phyloP scores from a whole-genome alignment of 2,113 vertebrate species.

The Sciurus niger region DNA sequence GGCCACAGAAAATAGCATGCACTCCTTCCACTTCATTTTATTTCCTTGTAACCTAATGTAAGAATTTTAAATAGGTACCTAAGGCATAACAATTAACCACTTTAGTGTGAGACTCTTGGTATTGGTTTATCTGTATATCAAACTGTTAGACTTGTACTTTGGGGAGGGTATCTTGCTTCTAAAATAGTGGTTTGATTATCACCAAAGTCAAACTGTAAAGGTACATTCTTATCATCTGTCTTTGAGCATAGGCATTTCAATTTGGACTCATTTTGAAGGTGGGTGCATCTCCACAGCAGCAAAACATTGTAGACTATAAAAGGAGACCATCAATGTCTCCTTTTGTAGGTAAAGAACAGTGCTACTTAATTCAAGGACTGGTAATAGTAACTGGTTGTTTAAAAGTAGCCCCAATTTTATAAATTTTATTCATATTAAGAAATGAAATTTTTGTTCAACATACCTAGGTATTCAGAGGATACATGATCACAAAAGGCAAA shows the following conservation, averaged over 20 bases:
- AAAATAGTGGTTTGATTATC: neutral
- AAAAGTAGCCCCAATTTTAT: neutral
- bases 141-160: neutral
- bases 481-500: neutral
- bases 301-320: neutral
- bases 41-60: neutral
- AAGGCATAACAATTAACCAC: neutral
- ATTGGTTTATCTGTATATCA: neutral
- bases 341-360: neutral
- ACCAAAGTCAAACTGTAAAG: neutral
- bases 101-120: neutral
- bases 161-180: neutral
- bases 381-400: neutral
- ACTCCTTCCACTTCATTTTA: neutral
- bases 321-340: neutral
- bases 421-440: conserved; percentile 28
- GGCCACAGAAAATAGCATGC: neutral
- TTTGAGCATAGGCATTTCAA: neutral
- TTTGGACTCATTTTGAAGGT: neutral
- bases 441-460: neutral
- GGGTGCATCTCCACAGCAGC: neutral
- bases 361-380: neutral
- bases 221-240: neutral
- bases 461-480: neutral
- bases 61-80: neutral